Base-by-base conservation (phyloP, 2,113 vertebrate genomes). In the Rhinichthys klamathensis region DNA sequence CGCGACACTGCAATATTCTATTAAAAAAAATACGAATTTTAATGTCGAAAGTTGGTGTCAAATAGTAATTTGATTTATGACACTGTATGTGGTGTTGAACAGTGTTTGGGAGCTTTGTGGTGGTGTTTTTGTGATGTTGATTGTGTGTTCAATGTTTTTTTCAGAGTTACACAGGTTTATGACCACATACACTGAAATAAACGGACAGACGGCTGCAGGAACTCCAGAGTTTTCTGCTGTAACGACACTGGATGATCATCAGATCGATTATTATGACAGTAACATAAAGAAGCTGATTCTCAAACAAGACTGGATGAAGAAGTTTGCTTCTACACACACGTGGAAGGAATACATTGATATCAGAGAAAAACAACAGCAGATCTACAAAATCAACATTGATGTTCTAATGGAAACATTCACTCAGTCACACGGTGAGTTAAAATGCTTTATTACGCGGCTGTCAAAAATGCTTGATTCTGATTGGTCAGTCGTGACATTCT, bases 351-450 rank as follows among this genome's bases (percentile, higher is more conserved):
- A 74, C 11, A 74, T 4, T 8, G 12, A 46, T 11, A 27, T 49
- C 11, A 74, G 13, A n/a, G n/a, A n/a, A 74, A 6, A 44, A 27
- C 0, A 7, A 0, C 75, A 58, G 9, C 23, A 58, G 51, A 38
- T 2, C n/a, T 4, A 35, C 4, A 58, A 8, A 23, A 13, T 0
- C 75, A 38, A 35, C 21, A 35, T 78, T 18, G 0, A 1, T 58
- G 4, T 0, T 13, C 2, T 74, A 74, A 44, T 46, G 38, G 0
- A 25, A 13, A 2, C 0, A 44, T 74, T 27, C n/a, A 74, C 0
- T 46, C 38, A 74, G 1, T 3, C 32, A 21, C 3, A 30, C 0
- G 72, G 72, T 56, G 51, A 21, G 51, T 6, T 2, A 0, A 18
- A 54, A 18, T 1, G 5, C 4, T 6, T 54, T 54, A 18, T 54